A percentile compares a stretch with the other conserved stretches of the same genome.
Conservation (phyloP, 2,888 invertebrate genomes). For the Agonopterix subpropinquella region DNA sequence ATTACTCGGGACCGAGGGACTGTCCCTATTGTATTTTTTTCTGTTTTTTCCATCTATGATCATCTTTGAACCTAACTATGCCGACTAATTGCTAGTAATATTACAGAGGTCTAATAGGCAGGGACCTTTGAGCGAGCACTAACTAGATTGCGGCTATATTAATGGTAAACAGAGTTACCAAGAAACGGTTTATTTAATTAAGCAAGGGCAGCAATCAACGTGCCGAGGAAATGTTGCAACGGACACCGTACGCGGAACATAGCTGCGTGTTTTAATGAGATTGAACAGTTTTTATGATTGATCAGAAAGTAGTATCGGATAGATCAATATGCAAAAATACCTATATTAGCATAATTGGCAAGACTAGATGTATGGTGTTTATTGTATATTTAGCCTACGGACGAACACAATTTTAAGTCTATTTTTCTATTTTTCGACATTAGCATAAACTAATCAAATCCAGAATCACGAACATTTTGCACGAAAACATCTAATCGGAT, state of each 20-base stretch:
- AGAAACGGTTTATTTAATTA: slow-evolving; percentile 69
- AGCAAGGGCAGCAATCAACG: slow-evolving; percentile 49
- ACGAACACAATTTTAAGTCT: not conserved
- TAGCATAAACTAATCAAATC: slow-evolving; percentile 1
- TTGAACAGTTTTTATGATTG: not conserved
- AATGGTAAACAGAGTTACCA: slow-evolving; percentile 9
- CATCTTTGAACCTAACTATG: not conserved
- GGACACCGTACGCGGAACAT: slow-evolving; percentile 17
- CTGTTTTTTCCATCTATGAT: too few species aligned
- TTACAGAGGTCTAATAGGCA: slow-evolving; percentile 3
- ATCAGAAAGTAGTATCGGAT: not conserved
- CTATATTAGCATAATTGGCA: too few species aligned
- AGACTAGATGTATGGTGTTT: too few species aligned
- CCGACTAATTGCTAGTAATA: slow-evolving; percentile 2
- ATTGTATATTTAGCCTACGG: too few species aligned
- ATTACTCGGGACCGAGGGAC: too few species aligned
- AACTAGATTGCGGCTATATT: slow-evolving; percentile 3
- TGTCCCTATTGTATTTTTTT: too few species aligned
- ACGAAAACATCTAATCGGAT: slow-evolving; percentile 11
- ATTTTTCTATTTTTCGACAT: too few species aligned
- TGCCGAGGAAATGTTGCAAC: slow-evolving; percentile 29
- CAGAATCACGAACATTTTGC: not conserved
- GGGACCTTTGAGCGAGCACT: slow-evolving; percentile 2
- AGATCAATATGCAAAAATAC: too few species aligned
- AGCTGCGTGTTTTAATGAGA: slow-evolving; percentile 9